These are phyloP conservation scores for Trochalopteron elliotii DNA, from an alignment of 2,113 vertebrate species.

Conservation along the genomic window DNA sequence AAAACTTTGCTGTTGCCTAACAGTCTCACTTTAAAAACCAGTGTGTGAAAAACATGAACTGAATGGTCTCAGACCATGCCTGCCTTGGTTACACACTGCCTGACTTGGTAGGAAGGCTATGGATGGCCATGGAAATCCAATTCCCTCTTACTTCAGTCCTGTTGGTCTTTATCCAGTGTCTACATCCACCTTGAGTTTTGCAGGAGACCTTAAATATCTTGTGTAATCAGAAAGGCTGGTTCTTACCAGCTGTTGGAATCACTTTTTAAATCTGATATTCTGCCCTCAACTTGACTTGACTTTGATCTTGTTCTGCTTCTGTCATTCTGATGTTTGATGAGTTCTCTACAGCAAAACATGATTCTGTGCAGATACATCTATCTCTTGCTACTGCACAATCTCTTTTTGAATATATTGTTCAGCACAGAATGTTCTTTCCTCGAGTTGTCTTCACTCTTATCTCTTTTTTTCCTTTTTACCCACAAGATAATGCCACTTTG, in stretches of 20 bases:
- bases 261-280: neutral
- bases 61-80: neutral
- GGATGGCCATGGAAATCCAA: neutral
- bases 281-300: neutral
- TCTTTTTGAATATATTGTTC: neutral
- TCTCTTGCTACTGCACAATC: neutral
- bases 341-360: neutral
- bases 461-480: neutral
- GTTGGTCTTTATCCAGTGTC: neutral
- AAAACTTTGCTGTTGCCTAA: neutral
- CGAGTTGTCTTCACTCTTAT: neutral
- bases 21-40: neutral
- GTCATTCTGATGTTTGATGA: neutral
- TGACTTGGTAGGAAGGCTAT: neutral
- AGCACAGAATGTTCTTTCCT: neutral
- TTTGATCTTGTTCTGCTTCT: neutral
- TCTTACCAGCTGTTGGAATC: neutral
- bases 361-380: neutral
- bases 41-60: neutral
- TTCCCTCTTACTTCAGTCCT: neutral
- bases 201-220: neutral
- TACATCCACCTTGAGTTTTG: neutral
- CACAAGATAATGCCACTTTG: neutral
- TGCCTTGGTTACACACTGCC: neutral
- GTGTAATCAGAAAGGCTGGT: neutral